Percentiles rank a stretch among this genome's conserved stretches.
Conservation (phyloP, 2,888 invertebrate genomes). For the Lycia hirtaria region DNA sequence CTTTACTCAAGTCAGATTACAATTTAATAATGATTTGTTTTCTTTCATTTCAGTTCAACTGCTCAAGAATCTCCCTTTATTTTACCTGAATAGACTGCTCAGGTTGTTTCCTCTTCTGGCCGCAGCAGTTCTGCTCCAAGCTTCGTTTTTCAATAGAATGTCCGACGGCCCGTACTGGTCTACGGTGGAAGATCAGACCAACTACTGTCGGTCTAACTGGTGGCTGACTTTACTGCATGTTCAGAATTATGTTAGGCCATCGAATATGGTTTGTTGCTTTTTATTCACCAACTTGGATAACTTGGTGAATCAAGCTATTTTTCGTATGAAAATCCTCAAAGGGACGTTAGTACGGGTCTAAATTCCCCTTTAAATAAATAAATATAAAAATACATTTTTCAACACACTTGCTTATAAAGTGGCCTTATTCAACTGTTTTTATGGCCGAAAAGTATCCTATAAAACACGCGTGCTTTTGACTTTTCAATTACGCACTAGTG, state of each 20-base stretch:
- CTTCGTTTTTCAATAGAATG: conserved; percentile 58
- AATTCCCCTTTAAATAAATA: too few species aligned
- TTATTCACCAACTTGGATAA: not conserved
- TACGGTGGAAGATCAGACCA: conserved; percentile 52
- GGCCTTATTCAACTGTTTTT: too few species aligned
- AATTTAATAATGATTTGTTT: too few species aligned
- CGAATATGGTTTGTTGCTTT: conserved; percentile 46
- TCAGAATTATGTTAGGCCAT: conserved; percentile 57
- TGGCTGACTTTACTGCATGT: conserved; percentile 63
- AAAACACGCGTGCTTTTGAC: too few species aligned
- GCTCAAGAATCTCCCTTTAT: conserved; percentile 60
- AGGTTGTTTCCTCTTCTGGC: conserved; percentile 66
- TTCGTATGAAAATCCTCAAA: too few species aligned
- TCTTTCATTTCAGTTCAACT: conserved; percentile 49
- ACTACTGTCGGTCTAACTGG: conserved; percentile 54
- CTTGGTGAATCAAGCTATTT: too few species aligned
- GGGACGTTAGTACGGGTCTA: too few species aligned
- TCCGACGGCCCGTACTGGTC: conserved; percentile 68
- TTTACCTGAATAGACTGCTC: conserved; percentile 64
- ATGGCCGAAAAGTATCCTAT: too few species aligned
- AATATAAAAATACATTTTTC: too few species aligned
- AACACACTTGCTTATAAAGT: too few species aligned
- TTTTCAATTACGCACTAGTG: too few species aligned
- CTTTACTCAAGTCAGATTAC: too few species aligned
- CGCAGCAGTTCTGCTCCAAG: conserved; percentile 56